Conservation (phyloP, 1,140 invertebrate genomes). For the Trichonephila clavipes region DNA sequence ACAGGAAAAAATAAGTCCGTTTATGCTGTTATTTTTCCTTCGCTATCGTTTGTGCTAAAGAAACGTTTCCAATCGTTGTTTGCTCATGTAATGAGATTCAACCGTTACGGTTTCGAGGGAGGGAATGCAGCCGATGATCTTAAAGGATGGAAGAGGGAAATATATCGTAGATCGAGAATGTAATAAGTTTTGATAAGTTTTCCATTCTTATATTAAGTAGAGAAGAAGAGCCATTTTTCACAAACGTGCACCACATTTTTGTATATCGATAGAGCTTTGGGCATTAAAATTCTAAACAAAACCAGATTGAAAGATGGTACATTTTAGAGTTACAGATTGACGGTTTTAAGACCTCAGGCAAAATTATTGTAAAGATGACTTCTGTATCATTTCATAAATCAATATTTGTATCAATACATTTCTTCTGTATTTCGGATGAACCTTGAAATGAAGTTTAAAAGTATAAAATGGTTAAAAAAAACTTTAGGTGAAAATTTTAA, state of each 20-base stretch:
- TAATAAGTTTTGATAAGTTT: slow-evolving; percentile 59
- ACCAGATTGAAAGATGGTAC: too few species aligned
- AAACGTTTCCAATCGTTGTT: slow-evolving; percentile 58
- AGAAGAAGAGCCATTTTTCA: not conserved
- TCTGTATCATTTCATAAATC: too few species aligned
- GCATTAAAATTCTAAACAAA: not conserved
- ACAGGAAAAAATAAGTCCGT: slow-evolving; percentile 44
- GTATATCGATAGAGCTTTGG: not conserved
- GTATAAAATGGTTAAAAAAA: too few species aligned
- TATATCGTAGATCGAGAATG: slow-evolving; percentile 30
- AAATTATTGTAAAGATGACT: too few species aligned
- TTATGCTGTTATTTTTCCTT: slow-evolving; percentile 42
- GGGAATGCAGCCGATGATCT: not conserved
- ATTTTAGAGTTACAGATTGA: too few species aligned
- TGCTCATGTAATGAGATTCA: slow-evolving; percentile 59
- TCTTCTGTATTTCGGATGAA: too few species aligned
- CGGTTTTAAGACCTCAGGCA: too few species aligned
- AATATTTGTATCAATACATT: too few species aligned
- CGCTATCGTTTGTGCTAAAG: slow-evolving; percentile 25
- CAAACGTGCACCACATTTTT: not conserved
- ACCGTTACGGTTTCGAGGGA: not conserved
- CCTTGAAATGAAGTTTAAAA: too few species aligned
- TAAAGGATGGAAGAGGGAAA: not conserved
- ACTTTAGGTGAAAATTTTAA: too few species aligned
- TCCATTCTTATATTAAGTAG: not conserved